phyloP scores from a whole-genome alignment of 2,888 invertebrate genomes.

The Apocheima hispidaria region DNA sequence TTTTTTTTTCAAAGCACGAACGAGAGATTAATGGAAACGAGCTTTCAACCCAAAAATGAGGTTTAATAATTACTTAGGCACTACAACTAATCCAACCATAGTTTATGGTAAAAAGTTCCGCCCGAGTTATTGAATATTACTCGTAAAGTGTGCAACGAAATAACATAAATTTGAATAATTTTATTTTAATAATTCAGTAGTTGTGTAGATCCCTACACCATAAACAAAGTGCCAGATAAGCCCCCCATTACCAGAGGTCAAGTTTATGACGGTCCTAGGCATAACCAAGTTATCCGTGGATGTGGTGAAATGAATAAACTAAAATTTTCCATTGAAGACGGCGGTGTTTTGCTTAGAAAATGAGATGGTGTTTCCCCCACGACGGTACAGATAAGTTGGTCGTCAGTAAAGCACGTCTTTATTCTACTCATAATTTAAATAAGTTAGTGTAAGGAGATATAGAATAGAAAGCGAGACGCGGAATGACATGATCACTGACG shows the following conservation, averaged over 20 bases:
- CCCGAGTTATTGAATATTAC: constrained; percentile 13
- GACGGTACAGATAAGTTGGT: background rate
- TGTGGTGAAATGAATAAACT: background rate
- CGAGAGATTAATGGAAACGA: too few species aligned
- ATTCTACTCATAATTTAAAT: constrained; percentile 29
- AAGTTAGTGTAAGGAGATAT: constrained; percentile 22
- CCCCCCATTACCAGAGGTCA: constrained; percentile 50
- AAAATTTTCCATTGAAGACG: background rate
- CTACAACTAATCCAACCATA: background rate
- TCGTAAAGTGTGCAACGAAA: constrained; percentile 38
- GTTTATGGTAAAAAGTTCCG: background rate
- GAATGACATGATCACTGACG: constrained; percentile 3
- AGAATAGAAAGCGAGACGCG: constrained; percentile 18
- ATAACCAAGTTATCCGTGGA: background rate
- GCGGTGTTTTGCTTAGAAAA: background rate
- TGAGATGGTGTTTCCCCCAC: background rate
- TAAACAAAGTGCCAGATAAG: constrained; percentile 50
- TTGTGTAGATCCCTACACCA: constrained; percentile 40
- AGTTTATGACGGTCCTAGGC: constrained; percentile 51
- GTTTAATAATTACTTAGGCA: background rate
- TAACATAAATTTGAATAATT: constrained; percentile 43
- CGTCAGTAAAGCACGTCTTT: constrained; percentile 20
- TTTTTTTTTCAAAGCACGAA: too few species aligned
- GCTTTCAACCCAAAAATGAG: too few species aligned
- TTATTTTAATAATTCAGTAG: constrained; percentile 48